These are phyloP conservation scores for Polylopha cassiicola DNA, from an alignment of 2,888 invertebrate genomes.

Conservation along the genomic window DNA sequence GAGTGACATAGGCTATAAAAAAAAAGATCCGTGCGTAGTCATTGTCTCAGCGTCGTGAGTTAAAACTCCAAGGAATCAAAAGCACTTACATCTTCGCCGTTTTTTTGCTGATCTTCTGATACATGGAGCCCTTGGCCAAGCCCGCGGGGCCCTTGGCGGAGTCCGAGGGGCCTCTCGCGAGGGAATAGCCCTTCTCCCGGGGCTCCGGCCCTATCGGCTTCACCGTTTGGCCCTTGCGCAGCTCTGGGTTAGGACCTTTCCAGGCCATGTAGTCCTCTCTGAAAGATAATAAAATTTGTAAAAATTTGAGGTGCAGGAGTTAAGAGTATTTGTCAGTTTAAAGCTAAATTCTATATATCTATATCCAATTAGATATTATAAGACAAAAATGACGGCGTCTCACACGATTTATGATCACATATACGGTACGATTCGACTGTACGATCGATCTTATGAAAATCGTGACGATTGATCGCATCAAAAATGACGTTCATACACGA, in stretches of 20 bases:
- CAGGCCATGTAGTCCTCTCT: conserved; percentile 90
- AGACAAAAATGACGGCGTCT: no score
- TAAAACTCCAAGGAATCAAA: conserved; percentile 2
- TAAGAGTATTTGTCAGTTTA: no score
- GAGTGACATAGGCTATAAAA: conserved; percentile 15
- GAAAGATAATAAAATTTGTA: conserved; percentile 15
- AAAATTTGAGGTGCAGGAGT: no score
- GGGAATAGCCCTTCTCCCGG: conserved; percentile 51
- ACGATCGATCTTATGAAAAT: no score
- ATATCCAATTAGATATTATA: no score
- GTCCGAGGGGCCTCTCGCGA: conserved; percentile 80
- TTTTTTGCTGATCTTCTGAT: conserved; percentile 80
- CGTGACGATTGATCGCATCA: no score
- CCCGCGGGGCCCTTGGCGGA: conserved; percentile 85
- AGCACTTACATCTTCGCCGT: conserved; percentile 56
- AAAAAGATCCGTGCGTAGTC: conserved; percentile 5
- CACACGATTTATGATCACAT: no score
- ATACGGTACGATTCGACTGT: no score
- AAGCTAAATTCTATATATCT: no score
- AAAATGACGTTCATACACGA: no score
- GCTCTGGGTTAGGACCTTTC: conserved; percentile 86
- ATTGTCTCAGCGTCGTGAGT: neutral
- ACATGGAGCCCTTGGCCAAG: conserved; percentile 87
- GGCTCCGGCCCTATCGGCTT: conserved; percentile 69
- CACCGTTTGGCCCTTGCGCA: conserved; percentile 76